A percentile compares a stretch with the other conserved stretches of the same genome.
phyloP scores from a whole-genome alignment of 2,888 invertebrate genomes.

The Drosophila robusta region DNA sequence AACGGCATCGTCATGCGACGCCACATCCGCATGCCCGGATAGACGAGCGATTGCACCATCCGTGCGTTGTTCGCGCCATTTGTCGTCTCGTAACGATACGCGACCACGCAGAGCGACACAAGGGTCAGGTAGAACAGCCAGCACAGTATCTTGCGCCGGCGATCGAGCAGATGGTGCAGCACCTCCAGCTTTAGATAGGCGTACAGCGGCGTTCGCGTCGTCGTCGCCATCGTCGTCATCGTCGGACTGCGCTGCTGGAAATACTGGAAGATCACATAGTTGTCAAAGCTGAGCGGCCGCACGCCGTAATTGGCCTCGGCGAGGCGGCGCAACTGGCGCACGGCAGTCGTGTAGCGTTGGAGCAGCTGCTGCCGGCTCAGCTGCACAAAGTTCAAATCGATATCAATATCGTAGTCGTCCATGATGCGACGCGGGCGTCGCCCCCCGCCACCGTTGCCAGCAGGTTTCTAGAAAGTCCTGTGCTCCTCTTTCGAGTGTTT shows the following conservation, averaged over 20 bases:
- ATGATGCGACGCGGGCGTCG: conserved; percentile 44
- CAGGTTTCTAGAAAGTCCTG: neutral
- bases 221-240: conserved; percentile 13
- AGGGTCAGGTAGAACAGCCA: conserved; percentile 82
- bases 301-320: conserved; percentile 87
- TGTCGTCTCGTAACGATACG: conserved; percentile 80
- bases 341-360: conserved; percentile 86
- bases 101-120: conserved; percentile 81
- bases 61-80: conserved; percentile 48
- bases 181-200: conserved; percentile 85
- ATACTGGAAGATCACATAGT: conserved; percentile 87
- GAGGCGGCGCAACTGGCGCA: conserved; percentile 87
- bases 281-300: conserved; percentile 88
- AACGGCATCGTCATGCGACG: conserved; percentile 91
- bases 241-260: conserved; percentile 83
- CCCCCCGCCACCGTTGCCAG: neutral
- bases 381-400: conserved; percentile 70
- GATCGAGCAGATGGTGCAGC: conserved; percentile 84
- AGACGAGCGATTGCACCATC: conserved; percentile 88
- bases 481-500: neutral
- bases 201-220: conserved; percentile 59
- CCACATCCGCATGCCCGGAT: conserved; percentile 91
- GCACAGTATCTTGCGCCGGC: conserved; percentile 83
- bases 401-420: conserved; percentile 70
- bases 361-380: conserved; percentile 83